These are phyloP conservation scores for Palloptera scutellata DNA, from an alignment of 2,888 invertebrate genomes.

Conservation along the genomic window DNA sequence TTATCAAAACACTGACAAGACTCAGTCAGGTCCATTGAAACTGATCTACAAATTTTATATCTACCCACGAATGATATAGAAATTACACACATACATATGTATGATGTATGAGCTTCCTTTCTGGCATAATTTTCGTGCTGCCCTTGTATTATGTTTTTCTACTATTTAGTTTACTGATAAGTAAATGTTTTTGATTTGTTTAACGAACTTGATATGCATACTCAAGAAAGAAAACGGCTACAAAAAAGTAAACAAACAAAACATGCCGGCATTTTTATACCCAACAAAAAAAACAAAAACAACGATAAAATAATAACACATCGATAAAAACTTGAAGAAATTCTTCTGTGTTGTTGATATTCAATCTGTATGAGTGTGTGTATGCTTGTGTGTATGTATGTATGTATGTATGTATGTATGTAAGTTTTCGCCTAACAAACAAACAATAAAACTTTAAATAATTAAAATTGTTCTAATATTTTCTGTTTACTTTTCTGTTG, in stretches of 20 bases:
- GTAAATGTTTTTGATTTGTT: background rate
- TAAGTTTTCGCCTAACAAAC: background rate
- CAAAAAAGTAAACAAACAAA: background rate
- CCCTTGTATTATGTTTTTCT: too few relatives aligned
- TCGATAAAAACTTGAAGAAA: too few relatives aligned
- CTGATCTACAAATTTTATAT: too few relatives aligned
- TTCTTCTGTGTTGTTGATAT: too few relatives aligned
- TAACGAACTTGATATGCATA: background rate
- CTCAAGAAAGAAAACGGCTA: background rate
- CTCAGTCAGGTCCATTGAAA: too few relatives aligned
- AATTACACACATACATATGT: too few relatives aligned
- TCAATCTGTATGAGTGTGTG: background rate
- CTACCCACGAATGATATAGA: too few relatives aligned
- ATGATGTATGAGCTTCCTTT: too few relatives aligned
- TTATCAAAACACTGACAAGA: too few relatives aligned
- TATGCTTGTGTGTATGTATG: background rate
- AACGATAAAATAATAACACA: background rate
- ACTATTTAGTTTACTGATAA: background rate
- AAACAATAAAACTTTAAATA: background rate
- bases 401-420: background rate
- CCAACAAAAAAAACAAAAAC: background rate
- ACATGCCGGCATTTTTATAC: slow-evolving; percentile 2
- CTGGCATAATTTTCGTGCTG: too few relatives aligned
- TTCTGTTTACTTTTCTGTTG: too few relatives aligned
- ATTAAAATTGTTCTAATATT: too few relatives aligned